Evolutionary conservation across 2,113 vertebrate genomes (phyloP), one percentile per base, ranked within the genome.

Genomic region (Psophia crepitans): DNA sequence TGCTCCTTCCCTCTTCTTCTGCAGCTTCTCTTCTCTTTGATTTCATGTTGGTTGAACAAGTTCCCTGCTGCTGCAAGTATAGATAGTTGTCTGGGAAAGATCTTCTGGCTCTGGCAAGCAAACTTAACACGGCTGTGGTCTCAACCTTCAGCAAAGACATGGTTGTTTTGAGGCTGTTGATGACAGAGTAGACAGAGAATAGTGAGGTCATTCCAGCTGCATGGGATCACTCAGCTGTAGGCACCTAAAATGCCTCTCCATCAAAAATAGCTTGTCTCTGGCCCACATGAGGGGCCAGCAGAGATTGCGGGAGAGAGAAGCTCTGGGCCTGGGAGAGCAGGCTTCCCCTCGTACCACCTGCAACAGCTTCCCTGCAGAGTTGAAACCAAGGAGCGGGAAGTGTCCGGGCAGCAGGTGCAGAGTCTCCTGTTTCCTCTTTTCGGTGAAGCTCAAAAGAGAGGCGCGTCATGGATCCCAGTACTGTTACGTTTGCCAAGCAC

Each of bases 381-480:
- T 41, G n/a, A 64, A 84, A 28, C 48, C 48, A 68, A n/a, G 81
- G 58, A 35, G 11, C 51, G 35, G 61, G 46, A 83, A 61, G n/a
- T 58, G n/a, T 41, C 49, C 39, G 18, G 14, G 32, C 64, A 24
- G 39, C 27, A 15, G 0, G 4, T 57, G 24, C 41, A 54, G 13
- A 44, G 17, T 60, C 22, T 54, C 41, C 46, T 77, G 14, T 83
- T 83, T 9, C 39, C 63, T n/a, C 5, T 87, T 75, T 51, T 51
- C 79, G 51, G 11, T 3, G 0, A 27, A 60, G 75, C n/a, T 44
- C 48, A 21, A 56, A 54, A 75, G 46, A 51, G 32, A 54, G 28
- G 43, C 8, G n/a, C 2, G 1, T 23, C 1, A 0, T 33, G 32
- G 26, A 14, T 75, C 44, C 37, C 32, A 23, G 0, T 30, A 8